phyloP scores from a whole-genome alignment of 2,113 vertebrate genomes.

The Mesocricetus auratus region DNA sequence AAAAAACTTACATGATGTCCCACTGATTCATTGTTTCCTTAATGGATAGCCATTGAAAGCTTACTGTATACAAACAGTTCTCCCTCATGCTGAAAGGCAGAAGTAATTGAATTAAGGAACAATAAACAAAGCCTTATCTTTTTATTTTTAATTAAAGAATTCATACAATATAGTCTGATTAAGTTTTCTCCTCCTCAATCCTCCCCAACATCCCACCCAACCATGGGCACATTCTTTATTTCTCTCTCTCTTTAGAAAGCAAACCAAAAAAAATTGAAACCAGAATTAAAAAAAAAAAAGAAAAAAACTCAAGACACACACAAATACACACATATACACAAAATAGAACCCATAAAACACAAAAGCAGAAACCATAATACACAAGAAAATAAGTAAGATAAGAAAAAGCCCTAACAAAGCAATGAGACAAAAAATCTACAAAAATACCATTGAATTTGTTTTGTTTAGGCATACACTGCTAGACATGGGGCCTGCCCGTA shows the following conservation, averaged over 20 bases:
- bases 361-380: not conserved
- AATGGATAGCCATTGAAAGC: not conserved
- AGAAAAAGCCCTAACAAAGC: not conserved
- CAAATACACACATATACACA: not conserved
- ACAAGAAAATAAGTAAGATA: not conserved
- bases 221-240: not conserved
- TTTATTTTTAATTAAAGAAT: not conserved
- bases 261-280: not conserved
- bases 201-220: not conserved
- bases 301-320: no score
- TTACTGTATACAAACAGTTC: not conserved
- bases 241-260: not conserved
- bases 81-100: not conserved
- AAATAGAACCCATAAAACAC: not conserved
- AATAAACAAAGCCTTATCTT: slow-evolving; percentile 47
- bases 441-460: not conserved
- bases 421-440: not conserved
- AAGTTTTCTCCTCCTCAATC: not conserved
- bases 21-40: slow-evolving; percentile 45
- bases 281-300: not conserved
- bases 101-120: not conserved
- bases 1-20: not conserved
- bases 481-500: not conserved
- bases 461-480: not conserved
- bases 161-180: not conserved